Evolutionary conservation across 1,140 invertebrate species (phyloP).

Genomic region (Parapsyche elsis): DNA sequence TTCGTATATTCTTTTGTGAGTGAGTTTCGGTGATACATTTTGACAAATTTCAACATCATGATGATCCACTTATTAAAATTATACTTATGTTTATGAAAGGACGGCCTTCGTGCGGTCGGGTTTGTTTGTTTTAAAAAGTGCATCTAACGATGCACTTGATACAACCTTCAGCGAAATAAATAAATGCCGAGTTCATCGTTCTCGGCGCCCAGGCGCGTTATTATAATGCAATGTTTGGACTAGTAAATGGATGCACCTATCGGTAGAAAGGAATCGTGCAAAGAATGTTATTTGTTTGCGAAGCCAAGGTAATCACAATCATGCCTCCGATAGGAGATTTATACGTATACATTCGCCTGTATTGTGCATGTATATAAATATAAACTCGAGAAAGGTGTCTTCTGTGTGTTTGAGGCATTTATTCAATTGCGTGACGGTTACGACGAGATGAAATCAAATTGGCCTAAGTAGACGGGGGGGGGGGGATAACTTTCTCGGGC

Average conservation of each 20-base stretch:
- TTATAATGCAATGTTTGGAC: slow-evolving; percentile 47
- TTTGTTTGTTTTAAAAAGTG: background rate
- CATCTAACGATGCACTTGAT: slow-evolving; percentile 25
- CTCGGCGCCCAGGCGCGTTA: slow-evolving; percentile 35
- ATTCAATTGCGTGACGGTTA: slow-evolving; percentile 8
- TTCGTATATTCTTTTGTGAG: too few species aligned
- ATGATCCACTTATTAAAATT: background rate
- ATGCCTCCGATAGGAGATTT: background rate
- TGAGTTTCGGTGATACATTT: too few species aligned
- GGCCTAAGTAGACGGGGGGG: slow-evolving; percentile 29
- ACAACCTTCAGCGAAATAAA: slow-evolving; percentile 23
- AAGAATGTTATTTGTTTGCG: slow-evolving; percentile 47
- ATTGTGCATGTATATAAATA: slow-evolving; percentile 22
- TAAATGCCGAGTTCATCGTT: slow-evolving; percentile 42
- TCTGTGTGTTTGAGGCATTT: background rate
- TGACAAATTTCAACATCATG: background rate
- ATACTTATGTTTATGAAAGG: background rate
- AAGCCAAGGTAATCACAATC: slow-evolving; percentile 48
- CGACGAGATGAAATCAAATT: slow-evolving; percentile 31
- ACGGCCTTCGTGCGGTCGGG: background rate
- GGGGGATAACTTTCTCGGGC: slow-evolving; percentile 40
- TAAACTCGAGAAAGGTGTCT: slow-evolving; percentile 21
- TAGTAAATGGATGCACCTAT: slow-evolving; percentile 46
- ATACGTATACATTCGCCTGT: background rate
- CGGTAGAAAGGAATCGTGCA: slow-evolving; percentile 49